A percentile compares a stretch with the other conserved stretches of the same genome.
Evolutionary conservation across 2,797 vertebrate species (phyloP).

Genomic region (Pachyuromys duprasi): DNA sequence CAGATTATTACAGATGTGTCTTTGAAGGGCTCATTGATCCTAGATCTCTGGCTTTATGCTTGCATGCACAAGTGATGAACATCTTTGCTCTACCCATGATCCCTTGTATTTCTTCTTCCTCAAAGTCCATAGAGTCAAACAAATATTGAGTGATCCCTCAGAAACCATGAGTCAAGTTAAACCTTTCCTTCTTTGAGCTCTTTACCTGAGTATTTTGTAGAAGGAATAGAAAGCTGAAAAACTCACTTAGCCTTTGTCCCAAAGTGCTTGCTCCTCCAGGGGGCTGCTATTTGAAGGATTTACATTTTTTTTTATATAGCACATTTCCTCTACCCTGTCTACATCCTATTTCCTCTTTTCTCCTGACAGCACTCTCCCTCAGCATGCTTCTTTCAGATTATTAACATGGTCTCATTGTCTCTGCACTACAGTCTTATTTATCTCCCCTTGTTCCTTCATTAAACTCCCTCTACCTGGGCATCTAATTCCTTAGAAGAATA

Average conservation of each 20-base stretch:
- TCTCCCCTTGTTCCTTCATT: background rate
- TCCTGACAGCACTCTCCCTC: background rate
- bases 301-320: constrained; percentile 34
- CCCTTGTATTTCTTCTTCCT: background rate
- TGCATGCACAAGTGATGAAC: background rate
- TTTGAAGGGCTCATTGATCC: background rate
- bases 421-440: background rate
- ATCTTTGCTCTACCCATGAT: background rate
- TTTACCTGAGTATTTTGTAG: background rate
- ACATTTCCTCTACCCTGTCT: background rate
- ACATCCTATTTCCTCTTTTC: background rate
- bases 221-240: background rate
- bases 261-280: background rate
- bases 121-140: background rate
- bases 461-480: background rate
- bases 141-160: background rate
- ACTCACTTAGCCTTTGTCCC: background rate
- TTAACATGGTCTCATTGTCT: background rate
- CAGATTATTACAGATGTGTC: background rate
- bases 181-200: background rate
- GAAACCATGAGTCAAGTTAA: background rate
- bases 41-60: background rate
- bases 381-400: background rate
- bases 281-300: background rate
- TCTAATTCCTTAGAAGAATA: constrained; percentile 24